phyloP scores from a whole-genome alignment of 2,797 vertebrate genomes.

The Argya squamiceps region DNA sequence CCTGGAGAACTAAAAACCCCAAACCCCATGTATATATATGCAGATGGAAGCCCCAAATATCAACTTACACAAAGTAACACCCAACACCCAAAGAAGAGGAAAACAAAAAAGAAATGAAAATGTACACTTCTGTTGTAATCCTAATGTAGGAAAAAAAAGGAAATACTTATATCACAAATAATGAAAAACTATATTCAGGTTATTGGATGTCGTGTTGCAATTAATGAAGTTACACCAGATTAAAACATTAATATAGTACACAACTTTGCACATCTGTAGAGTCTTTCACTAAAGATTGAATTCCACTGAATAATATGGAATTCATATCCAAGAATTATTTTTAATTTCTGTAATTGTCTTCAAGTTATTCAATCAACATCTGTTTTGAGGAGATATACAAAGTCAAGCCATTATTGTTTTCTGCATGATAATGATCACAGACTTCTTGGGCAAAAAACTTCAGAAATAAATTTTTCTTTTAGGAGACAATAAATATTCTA shows the following conservation, averaged over 20 bases:
- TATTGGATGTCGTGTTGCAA: background rate
- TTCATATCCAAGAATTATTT: background rate
- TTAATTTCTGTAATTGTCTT: background rate
- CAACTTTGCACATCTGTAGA: accelerated
- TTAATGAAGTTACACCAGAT: background rate
- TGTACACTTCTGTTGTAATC: accelerated
- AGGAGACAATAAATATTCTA: background rate
- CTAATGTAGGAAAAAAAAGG: background rate
- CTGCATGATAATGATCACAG: background rate
- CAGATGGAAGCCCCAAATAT: background rate
- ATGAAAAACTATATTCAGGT: background rate
- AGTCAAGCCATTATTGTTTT: background rate
- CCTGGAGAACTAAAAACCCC: accelerated
- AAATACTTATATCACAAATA: background rate
- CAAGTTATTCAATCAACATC: background rate
- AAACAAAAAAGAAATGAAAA: background rate
- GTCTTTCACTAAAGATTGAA: background rate
- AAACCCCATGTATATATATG: background rate
- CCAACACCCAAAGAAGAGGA: background rate
- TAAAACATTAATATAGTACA: background rate
- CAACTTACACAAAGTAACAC: background rate
- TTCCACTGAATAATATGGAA: background rate
- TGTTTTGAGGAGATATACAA: background rate
- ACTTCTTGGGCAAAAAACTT: background rate
- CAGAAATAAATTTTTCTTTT: background rate